Conservation (phyloP, 1,140 invertebrate genomes). For the Solen grandis region DNA sequence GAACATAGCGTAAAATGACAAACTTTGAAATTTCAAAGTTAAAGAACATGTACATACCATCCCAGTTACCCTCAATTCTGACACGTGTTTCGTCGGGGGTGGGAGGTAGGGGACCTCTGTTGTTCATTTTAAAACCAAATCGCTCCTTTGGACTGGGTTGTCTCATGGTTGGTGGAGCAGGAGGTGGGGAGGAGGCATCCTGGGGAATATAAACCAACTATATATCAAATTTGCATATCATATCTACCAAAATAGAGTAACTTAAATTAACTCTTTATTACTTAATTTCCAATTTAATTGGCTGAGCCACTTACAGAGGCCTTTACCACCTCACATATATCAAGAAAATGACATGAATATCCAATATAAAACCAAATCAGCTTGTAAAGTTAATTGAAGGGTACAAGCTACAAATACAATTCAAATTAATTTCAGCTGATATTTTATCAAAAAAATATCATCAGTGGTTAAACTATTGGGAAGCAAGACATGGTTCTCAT, state of each 20-base stretch:
- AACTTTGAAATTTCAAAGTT: not conserved
- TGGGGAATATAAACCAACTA: not conserved
- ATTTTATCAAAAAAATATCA: too few species aligned
- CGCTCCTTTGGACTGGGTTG: slow-evolving; percentile 16
- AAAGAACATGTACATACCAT: slow-evolving; percentile 9
- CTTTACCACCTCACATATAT: too few species aligned
- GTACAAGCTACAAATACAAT: too few species aligned
- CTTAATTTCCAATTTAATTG: not conserved
- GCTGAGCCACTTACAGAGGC: not conserved
- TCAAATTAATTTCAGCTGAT: too few species aligned
- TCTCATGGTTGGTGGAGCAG: slow-evolving; percentile 20
- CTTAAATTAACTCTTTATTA: not conserved
- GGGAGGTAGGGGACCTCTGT: slow-evolving; percentile 14
- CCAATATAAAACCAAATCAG: too few species aligned
- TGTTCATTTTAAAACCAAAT: not conserved
- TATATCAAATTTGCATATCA: not conserved
- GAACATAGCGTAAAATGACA: too few species aligned
- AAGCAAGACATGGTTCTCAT: too few species aligned
- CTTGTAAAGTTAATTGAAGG: too few species aligned
- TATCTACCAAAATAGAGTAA: not conserved
- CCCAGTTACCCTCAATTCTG: slow-evolving; percentile 22
- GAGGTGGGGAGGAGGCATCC: slow-evolving; percentile 19
- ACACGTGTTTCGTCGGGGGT: slow-evolving; percentile 21
- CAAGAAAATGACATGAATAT: too few species aligned
- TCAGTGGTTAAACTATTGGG: too few species aligned